Percentiles rank a stretch among this genome's conserved stretches.
These are phyloP conservation scores for Chymomyza procnemis DNA, from an alignment of 2,888 invertebrate species.

Conservation along the genomic window DNA sequence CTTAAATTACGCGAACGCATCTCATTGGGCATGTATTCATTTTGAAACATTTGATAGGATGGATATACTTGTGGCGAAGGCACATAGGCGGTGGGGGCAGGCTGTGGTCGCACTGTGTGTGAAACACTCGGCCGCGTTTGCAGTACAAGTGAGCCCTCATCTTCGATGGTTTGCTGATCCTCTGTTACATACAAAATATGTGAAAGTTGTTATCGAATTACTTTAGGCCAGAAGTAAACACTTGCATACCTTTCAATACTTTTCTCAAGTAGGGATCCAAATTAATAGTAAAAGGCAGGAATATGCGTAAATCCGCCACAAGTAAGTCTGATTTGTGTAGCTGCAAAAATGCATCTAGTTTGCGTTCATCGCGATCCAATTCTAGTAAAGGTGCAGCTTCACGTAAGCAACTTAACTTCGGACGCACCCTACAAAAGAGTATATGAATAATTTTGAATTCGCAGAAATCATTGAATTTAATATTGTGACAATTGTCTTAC, in stretches of 20 bases:
- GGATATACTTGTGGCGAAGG: slow-evolving; percentile 70
- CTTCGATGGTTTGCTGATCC: slow-evolving; percentile 85
- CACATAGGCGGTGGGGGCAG: slow-evolving; percentile 68
- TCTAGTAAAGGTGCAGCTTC: slow-evolving; percentile 94
- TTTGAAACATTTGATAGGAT: slow-evolving; percentile 74
- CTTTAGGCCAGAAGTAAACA: neutral
- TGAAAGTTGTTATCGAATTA: neutral
- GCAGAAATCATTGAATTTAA: no score
- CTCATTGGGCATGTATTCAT: slow-evolving; percentile 64
- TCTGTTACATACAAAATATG: slow-evolving; percentile 79
- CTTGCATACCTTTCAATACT: slow-evolving; percentile 90
- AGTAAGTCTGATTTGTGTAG: slow-evolving; percentile 91
- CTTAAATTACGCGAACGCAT: slow-evolving; percentile 72
- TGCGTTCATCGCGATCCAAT: slow-evolving; percentile 95
- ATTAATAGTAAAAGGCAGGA: slow-evolving; percentile 98
- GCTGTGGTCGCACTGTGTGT: slow-evolving; percentile 65
- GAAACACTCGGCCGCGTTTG: slow-evolving; percentile 75
- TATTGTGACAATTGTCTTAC: slow-evolving; percentile 71
- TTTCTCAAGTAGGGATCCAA: slow-evolving; percentile 98
- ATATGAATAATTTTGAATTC: no score
- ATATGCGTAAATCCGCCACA: slow-evolving; percentile 93
- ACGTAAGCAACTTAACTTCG: slow-evolving; percentile 88
- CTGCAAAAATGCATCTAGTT: slow-evolving; percentile 94
- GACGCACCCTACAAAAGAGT: slow-evolving; percentile 84
- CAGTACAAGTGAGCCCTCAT: slow-evolving; percentile 79